Evolutionary conservation across 1,140 invertebrate species (phyloP).

Genomic region (Pomacea maculata): DNA sequence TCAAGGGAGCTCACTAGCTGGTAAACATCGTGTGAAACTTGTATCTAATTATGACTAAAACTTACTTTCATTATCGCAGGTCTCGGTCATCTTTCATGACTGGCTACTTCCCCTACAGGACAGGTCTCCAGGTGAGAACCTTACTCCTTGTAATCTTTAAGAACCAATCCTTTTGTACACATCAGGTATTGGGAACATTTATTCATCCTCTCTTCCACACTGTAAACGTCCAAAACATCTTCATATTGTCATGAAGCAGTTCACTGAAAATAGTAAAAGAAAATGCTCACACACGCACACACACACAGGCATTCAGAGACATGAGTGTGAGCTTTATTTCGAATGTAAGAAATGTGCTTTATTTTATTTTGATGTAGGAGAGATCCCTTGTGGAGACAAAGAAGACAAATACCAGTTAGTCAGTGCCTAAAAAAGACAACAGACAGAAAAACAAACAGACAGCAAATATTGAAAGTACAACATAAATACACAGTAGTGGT

Average conservation of each 20-base stretch:
- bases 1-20: too few species aligned
- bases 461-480: neutral
- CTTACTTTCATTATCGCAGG: conserved; percentile 17
- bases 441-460: too few species aligned
- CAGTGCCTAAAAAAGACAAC: too few species aligned
- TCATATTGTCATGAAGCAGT: neutral
- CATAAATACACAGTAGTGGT: neutral
- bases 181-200: neutral
- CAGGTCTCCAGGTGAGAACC: conserved; percentile 30
- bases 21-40: neutral
- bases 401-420: too few species aligned
- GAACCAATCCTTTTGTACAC: neutral
- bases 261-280: too few species aligned
- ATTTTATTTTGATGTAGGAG: too few species aligned
- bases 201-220: neutral
- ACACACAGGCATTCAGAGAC: too few species aligned
- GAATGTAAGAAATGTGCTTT: too few species aligned
- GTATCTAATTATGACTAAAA: neutral
- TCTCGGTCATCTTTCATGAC: conserved; percentile 37
- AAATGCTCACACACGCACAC: too few species aligned
- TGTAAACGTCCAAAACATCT: neutral
- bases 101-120: conserved; percentile 38
- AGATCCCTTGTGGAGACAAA: too few species aligned
- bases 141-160: neutral
- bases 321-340: too few species aligned